phyloP scores from a whole-genome alignment of 2,888 invertebrate genomes.

The Amblyjoppa fuscipennis region DNA sequence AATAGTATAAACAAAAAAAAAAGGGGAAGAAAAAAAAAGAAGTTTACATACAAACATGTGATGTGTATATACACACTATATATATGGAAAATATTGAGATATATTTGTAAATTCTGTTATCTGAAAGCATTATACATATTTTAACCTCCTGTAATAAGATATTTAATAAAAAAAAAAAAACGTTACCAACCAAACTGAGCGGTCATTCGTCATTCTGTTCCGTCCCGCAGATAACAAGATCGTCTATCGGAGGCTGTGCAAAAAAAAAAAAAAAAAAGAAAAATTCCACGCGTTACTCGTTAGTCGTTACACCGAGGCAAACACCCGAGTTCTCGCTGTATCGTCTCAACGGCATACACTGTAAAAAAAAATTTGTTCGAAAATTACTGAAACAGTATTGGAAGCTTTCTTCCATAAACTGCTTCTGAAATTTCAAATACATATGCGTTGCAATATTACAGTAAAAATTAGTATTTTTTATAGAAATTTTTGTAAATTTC shows the following conservation, averaged over 20 bases:
- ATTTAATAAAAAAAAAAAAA: slow-evolving; percentile 84
- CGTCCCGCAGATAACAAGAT: neutral
- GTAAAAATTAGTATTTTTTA: too few species aligned
- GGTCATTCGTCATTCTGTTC: neutral
- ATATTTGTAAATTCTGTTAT: slow-evolving; percentile 85
- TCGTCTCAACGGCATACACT: neutral
- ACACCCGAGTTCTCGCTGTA: too few species aligned
- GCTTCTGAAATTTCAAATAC: too few species aligned
- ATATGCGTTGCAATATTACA: too few species aligned
- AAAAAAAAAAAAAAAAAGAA: too few species aligned
- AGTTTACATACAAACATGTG: slow-evolving; percentile 80
- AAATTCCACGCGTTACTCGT: neutral
- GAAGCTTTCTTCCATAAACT: too few species aligned
- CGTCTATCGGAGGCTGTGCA: too few species aligned
- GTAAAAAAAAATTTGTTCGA: too few species aligned
- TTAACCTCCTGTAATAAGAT: slow-evolving; percentile 85
- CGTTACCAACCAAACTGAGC: slow-evolving; percentile 80
- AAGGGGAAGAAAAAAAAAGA: slow-evolving; percentile 69
- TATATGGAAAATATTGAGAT: slow-evolving; percentile 80
- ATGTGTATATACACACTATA: slow-evolving; percentile 81
- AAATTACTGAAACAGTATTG: too few species aligned
- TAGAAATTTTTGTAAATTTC: too few species aligned
- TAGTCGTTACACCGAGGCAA: neutral
- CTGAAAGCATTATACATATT: slow-evolving; percentile 84
- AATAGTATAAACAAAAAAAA: slow-evolving; percentile 49